A percentile compares a stretch with the other conserved stretches of the same genome.
Conservation (phyloP, 2,113 vertebrate genomes). For the Rafetus swinhoei region DNA sequence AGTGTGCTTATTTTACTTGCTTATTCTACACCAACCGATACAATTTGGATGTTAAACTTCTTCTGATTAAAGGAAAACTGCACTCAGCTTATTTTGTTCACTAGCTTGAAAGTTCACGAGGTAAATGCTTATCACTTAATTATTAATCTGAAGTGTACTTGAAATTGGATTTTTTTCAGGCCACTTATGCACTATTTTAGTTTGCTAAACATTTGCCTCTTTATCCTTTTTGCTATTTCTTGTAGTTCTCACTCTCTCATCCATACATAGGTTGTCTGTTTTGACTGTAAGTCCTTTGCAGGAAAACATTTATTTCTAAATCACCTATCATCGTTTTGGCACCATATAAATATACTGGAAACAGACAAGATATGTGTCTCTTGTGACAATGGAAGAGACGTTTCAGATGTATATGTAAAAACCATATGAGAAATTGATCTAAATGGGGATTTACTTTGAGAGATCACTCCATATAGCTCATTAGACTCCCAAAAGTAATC, state of each 20-base stretch:
- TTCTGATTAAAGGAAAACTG: slow-evolving; percentile 33
- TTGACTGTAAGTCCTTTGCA: background rate
- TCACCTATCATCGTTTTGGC: slow-evolving; percentile 5
- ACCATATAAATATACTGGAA: background rate
- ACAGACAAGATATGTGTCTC: background rate
- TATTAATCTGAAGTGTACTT: slow-evolving; percentile 13
- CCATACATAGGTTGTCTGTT: background rate
- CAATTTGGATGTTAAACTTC: slow-evolving; percentile 2
- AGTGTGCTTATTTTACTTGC: slow-evolving; percentile 41
- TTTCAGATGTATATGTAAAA: background rate
- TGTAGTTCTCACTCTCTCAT: background rate
- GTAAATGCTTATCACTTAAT: slow-evolving; percentile 39
- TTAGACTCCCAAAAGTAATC: background rate
- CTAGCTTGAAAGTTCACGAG: slow-evolving; percentile 15
- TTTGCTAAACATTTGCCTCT: background rate
- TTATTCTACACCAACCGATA: slow-evolving; percentile 29
- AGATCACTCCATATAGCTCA: background rate
- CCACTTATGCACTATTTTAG: background rate
- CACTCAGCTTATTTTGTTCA: background rate
- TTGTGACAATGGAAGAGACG: background rate
- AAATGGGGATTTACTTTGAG: background rate
- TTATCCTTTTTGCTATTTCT: slow-evolving; percentile 24
- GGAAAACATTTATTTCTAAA: background rate
- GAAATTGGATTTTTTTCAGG: background rate
- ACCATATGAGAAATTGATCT: background rate